phyloP scores from a whole-genome alignment of 2,888 invertebrate species.

The Zhengitettix transpicula region DNA sequence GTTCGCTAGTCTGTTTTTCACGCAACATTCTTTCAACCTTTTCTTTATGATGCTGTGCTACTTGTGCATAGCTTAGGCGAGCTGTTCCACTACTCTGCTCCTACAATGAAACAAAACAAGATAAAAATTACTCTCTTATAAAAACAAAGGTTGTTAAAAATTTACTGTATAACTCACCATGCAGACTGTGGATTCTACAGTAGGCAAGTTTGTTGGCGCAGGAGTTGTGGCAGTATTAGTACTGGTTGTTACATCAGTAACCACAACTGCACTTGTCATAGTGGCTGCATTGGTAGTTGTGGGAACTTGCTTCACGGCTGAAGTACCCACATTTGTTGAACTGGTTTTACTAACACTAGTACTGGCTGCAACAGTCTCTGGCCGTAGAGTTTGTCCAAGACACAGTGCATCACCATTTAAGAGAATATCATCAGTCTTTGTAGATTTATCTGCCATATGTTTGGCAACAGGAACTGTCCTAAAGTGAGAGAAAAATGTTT shows the following conservation, averaged over 20 bases:
- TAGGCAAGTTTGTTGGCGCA: background rate
- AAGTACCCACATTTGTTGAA: background rate
- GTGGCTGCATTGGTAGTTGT: conserved; percentile 35
- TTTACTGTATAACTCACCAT: too few species aligned
- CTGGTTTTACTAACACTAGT: background rate
- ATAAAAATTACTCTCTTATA: background rate
- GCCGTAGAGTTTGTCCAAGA: conserved; percentile 5
- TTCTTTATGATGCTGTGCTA: conserved; percentile 45
- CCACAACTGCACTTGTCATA: conserved; percentile 30
- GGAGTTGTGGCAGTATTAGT: conserved; percentile 7
- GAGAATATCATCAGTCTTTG: conserved; percentile 42
- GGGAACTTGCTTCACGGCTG: conserved; percentile 14
- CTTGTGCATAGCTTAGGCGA: conserved; percentile 46
- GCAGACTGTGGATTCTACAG: background rate
- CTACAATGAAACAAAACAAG: background rate
- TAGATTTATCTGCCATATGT: conserved; percentile 47
- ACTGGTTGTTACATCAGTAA: conserved; percentile 11
- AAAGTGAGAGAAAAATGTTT: conserved; percentile 3
- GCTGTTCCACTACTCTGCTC: conserved; percentile 19
- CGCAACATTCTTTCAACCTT: conserved; percentile 17
- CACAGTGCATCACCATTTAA: conserved; percentile 17
- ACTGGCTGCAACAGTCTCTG: conserved; percentile 4
- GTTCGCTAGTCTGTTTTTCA: conserved; percentile 10
- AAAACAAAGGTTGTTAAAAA: background rate
- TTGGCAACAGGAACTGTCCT: conserved; percentile 27